These are phyloP conservation scores for Eristalis tenax DNA, from an alignment of 2,888 invertebrate genomes.

Conservation along the genomic window DNA sequence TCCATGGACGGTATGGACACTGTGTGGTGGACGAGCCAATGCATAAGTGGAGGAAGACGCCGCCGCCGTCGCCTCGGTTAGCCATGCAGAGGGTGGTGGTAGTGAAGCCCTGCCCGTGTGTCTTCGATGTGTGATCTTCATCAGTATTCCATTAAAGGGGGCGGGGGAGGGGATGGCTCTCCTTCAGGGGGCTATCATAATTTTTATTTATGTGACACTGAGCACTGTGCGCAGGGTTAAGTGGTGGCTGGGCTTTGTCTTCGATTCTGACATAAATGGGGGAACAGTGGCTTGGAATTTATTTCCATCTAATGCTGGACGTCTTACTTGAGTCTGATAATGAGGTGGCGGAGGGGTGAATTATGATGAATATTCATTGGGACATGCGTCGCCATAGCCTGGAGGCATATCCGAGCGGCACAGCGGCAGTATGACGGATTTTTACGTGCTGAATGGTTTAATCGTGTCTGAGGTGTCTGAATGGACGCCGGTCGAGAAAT, in stretches of 20 bases:
- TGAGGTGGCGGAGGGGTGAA: background rate
- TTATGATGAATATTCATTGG: background rate
- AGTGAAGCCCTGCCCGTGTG: constrained; percentile 34
- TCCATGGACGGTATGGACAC: background rate
- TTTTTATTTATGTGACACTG: constrained; percentile 58
- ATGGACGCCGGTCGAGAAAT: background rate
- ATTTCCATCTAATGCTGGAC: constrained; percentile 4
- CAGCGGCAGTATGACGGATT: background rate
- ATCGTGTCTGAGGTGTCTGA: background rate
- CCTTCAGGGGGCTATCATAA: constrained; percentile 37
- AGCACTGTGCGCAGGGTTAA: constrained; percentile 31
- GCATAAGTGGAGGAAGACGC: background rate
- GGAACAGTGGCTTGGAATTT: constrained; percentile 34
- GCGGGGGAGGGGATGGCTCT: constrained; percentile 7
- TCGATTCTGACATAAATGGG: constrained; percentile 17
- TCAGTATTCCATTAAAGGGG: constrained; percentile 59
- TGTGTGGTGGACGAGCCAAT: background rate
- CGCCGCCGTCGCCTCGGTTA: background rate
- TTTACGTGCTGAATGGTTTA: background rate
- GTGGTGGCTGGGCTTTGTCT: constrained; percentile 38
- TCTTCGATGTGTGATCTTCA: constrained; percentile 65
- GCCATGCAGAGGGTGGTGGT: constrained; percentile 40
- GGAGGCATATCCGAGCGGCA: background rate
- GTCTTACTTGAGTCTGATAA: background rate
- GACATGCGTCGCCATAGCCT: background rate